These are phyloP conservation scores for Argentina silus DNA, from an alignment of 2,797 vertebrate genomes.

Conservation along the genomic window DNA sequence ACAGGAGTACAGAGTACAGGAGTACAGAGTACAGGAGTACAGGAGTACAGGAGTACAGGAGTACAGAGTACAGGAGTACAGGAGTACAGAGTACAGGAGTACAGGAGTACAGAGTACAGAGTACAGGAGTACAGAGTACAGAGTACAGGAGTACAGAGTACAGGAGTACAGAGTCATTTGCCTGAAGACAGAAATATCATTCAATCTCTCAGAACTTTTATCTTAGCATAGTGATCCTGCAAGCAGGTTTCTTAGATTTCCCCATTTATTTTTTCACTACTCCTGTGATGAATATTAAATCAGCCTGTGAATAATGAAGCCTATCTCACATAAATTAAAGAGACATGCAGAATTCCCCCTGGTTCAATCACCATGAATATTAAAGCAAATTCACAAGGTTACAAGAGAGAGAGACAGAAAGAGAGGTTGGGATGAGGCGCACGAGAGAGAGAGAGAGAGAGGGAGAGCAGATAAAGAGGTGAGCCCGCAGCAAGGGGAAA, in stretches of 20 bases:
- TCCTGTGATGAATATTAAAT: conserved; percentile 70
- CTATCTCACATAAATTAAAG: conserved; percentile 71
- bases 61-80: too few species aligned
- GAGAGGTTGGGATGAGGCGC: conserved; percentile 31
- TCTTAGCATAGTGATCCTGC: not conserved
- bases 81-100: too few species aligned
- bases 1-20: too few species aligned
- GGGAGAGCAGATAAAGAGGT: conserved; percentile 52
- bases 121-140: too few species aligned
- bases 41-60: too few species aligned
- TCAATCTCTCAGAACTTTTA: conserved; percentile 49
- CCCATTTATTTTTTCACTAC: conserved; percentile 44
- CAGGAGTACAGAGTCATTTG: too few species aligned
- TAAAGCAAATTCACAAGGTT: conserved; percentile 71
- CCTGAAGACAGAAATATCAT: conserved; percentile 45
- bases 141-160: too few species aligned
- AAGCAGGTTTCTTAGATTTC: conserved; percentile 41
- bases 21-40: too few species aligned
- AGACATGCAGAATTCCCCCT: conserved; percentile 64
- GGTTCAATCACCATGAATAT: conserved; percentile 73
- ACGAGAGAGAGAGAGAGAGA: conserved; percentile 31
- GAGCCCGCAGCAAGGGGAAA: conserved; percentile 41
- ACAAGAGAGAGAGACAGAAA: conserved; percentile 37
- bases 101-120: too few species aligned
- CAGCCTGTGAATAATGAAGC: conserved; percentile 71